Conservation (phyloP, 2,888 invertebrate genomes). For the Tanytarsus gracilentus region DNA sequence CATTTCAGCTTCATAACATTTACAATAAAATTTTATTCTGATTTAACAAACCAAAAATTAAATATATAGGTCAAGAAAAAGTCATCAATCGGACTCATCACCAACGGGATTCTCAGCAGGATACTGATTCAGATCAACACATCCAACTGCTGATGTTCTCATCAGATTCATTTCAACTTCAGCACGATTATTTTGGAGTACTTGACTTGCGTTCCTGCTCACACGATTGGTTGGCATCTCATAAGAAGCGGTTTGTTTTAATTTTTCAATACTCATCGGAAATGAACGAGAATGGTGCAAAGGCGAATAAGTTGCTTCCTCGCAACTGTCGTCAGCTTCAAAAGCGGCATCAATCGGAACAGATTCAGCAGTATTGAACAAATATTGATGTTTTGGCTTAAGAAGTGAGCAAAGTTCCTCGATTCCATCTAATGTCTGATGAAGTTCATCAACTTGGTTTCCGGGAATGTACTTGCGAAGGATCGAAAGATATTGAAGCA, state of each 20-base stretch:
- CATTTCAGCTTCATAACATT: too few relatives aligned
- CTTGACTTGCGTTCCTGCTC: conserved; percentile 32
- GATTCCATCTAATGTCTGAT: conserved; percentile 45
- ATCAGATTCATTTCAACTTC: conserved; percentile 38
- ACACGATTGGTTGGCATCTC: conserved; percentile 39
- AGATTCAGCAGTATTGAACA: not conserved
- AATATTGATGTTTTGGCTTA: conserved; percentile 32
- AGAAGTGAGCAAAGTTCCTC: conserved; percentile 43
- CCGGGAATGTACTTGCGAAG: conserved; percentile 39
- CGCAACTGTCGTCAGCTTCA: conserved; percentile 40
- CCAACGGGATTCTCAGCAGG: conserved; percentile 10
- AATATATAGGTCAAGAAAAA: too few relatives aligned
- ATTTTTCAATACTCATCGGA: conserved; percentile 1
- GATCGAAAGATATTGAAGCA: conserved; percentile 41
- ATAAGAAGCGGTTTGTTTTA: conserved; percentile 32
- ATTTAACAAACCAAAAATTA: too few relatives aligned
- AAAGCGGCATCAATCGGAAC: conserved; percentile 41
- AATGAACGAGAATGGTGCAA: not conserved
- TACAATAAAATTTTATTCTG: too few relatives aligned
- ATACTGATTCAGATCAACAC: not conserved
- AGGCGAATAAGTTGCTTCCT: not conserved
- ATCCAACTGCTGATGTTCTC: not conserved
- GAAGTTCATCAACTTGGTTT: conserved; percentile 37
- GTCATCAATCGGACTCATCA: too few relatives aligned
- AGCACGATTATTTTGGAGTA: conserved; percentile 36